A percentile compares a stretch with the other conserved stretches of the same genome.
Evolutionary conservation across 2,113 vertebrate species (phyloP).

Genomic region (Lagenorhynchus albirostris): DNA sequence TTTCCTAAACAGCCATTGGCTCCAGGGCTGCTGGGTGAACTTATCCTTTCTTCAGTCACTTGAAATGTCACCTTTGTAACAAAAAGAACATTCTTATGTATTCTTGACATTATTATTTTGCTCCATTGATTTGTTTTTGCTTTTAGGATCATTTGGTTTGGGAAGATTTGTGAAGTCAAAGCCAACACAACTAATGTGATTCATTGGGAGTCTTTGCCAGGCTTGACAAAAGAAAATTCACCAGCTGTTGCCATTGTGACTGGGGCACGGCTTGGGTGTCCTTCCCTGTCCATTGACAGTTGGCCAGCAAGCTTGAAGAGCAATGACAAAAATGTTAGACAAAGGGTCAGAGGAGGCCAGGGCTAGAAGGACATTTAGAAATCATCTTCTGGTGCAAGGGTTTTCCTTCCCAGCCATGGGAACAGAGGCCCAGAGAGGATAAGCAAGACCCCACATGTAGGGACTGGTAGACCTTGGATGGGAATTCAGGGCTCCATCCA

Average conservation of each 20-base stretch:
- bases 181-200: constrained; percentile 11
- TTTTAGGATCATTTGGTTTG: constrained; percentile 28
- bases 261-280: neutral
- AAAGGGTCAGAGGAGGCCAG: neutral
- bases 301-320: neutral
- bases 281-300: neutral
- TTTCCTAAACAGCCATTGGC: neutral
- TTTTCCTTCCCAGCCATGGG: neutral
- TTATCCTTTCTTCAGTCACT: neutral
- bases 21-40: neutral
- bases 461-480: neutral
- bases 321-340: neutral
- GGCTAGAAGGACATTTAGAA: neutral
- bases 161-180: constrained; percentile 32
- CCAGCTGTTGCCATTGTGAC: neutral
- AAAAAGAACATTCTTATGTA: constrained; percentile 6
- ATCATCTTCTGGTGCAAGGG: neutral
- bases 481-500: neutral
- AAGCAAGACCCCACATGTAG: neutral
- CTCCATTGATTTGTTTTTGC: constrained; percentile 21
- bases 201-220: neutral
- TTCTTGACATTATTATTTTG: neutral
- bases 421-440: neutral
- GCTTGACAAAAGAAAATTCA: neutral
- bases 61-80: constrained; percentile 46